Percentiles rank a stretch among this genome's conserved stretches.
Evolutionary conservation across 1,140 invertebrate genomes (phyloP).

Genomic region (Halictus rubicundus): DNA sequence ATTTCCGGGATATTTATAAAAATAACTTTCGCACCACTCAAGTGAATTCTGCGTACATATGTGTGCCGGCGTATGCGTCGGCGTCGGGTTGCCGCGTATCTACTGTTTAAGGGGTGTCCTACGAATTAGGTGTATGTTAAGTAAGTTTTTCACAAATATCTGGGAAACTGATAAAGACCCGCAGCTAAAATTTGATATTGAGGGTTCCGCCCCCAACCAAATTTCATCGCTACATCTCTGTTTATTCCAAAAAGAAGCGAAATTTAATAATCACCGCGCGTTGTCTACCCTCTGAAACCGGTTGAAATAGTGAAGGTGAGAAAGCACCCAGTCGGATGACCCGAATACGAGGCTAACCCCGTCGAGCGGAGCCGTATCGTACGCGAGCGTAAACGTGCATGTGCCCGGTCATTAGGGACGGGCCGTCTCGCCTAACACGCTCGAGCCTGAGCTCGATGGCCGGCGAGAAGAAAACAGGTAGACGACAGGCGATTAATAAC

Average conservation of each 20-base stretch:
- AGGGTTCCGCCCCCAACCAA: too few species aligned
- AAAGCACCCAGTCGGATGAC: constrained; percentile 53
- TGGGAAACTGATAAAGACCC: too few species aligned
- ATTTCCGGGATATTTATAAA: too few species aligned
- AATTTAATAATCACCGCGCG: background rate
- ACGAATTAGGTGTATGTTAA: too few species aligned
- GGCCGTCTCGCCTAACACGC: constrained; percentile 7
- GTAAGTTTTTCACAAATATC: too few species aligned
- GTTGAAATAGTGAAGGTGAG: background rate
- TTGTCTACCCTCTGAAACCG: background rate
- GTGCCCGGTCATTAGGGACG: constrained; percentile 27
- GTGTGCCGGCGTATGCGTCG: too few species aligned
- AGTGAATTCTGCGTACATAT: too few species aligned
- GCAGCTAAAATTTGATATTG: too few species aligned
- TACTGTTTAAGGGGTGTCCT: too few species aligned
- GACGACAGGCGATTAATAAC: constrained; percentile 33
- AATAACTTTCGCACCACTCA: too few species aligned
- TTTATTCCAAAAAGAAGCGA: background rate
- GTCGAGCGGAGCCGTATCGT: background rate
- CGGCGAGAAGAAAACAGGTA: constrained; percentile 11
- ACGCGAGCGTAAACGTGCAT: background rate
- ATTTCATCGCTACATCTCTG: too few species aligned
- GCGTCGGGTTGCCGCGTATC: too few species aligned
- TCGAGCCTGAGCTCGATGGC: background rate
- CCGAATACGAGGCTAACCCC: constrained; percentile 49